phyloP scores from a whole-genome alignment of 2,113 vertebrate genomes.

The Nestor notabilis region DNA sequence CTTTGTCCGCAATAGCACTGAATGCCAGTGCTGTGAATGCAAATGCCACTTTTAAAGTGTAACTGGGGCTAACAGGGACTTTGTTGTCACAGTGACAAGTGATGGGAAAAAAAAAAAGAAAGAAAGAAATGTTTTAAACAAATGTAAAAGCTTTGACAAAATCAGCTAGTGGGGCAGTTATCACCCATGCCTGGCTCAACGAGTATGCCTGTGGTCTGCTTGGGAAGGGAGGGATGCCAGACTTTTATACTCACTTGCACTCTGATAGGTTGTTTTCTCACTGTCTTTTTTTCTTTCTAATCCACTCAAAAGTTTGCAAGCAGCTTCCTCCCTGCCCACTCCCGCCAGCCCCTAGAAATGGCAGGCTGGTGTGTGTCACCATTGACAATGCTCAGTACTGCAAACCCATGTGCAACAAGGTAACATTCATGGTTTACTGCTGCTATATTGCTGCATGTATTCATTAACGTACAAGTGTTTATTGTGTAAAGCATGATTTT shows the following conservation, averaged over 20 bases:
- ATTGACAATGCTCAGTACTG: conserved; percentile 65
- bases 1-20: background rate
- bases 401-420: conserved; percentile 83
- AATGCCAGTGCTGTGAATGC: background rate
- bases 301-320: conserved; percentile 46
- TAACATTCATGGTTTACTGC: background rate
- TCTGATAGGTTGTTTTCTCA: background rate
- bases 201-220: background rate
- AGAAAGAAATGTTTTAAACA: background rate
- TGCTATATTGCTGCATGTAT: background rate
- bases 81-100: too few species aligned
- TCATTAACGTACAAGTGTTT: background rate
- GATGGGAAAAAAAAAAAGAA: background rate
- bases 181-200: too few species aligned
- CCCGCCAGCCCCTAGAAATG: conserved; percentile 51
- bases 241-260: background rate
- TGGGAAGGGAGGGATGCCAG: background rate
- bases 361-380: conserved; percentile 74
- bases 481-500: background rate
- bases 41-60: background rate
- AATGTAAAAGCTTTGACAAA: background rate
- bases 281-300: background rate
- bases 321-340: background rate
- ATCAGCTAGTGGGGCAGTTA: background rate
- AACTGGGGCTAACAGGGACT: background rate